phyloP scores from a whole-genome alignment of 1,140 invertebrate species.

The Nasonia vitripennis region DNA sequence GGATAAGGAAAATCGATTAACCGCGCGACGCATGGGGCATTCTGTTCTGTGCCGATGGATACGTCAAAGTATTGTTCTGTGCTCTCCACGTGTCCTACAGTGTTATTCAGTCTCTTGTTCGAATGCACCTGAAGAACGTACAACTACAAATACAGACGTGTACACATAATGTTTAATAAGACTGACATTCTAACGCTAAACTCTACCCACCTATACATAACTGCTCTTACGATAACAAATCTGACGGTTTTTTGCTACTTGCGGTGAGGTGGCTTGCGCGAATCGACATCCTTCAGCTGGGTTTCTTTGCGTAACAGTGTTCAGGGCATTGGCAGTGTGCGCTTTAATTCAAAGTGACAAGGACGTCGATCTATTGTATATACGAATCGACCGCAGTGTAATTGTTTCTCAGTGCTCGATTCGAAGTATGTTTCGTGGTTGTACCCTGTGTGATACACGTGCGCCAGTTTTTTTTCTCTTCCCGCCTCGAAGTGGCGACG shows the following conservation, averaged over 20 bases:
- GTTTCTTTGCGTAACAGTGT: background rate
- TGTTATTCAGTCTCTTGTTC: conserved; percentile 33
- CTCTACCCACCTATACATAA: conserved; percentile 24
- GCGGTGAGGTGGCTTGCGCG: background rate
- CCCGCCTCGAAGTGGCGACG: background rate
- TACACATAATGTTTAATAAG: background rate
- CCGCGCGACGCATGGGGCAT: background rate
- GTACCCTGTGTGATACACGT: background rate
- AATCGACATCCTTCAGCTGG: background rate
- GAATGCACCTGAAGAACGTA: conserved; percentile 27
- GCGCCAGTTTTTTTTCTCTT: background rate
- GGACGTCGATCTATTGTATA: background rate
- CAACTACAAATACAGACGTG: background rate
- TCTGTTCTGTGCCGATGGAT: background rate
- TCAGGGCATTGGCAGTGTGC: background rate
- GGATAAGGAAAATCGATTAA: background rate
- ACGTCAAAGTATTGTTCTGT: background rate
- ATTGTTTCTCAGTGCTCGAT: background rate
- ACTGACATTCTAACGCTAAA: background rate
- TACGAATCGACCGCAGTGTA: background rate
- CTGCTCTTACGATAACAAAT: background rate
- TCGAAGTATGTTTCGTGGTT: background rate
- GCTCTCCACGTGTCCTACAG: background rate
- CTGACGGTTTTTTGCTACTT: background rate
- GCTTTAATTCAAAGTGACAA: background rate